Base-by-base conservation (phyloP, 2,797 vertebrate species). In the Falco rusticolus region DNA sequence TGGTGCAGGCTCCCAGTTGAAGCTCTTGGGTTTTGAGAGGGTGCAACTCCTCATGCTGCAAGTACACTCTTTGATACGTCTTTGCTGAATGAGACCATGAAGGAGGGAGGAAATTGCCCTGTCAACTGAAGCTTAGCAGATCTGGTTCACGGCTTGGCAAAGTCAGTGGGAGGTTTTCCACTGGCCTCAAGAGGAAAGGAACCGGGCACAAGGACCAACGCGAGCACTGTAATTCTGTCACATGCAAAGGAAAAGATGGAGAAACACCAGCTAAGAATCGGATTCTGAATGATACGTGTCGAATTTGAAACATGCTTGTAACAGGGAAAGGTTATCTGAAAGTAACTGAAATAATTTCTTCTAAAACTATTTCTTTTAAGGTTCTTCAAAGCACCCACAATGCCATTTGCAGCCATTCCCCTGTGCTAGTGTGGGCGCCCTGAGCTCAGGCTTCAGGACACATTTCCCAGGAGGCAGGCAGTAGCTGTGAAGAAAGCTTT, bases 401-500 rank as follows among this genome's bases (percentile, higher is more conserved):
- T 43, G 50, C 9, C 28, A 7, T 50, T 57, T 57, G 29, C 34
- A 60, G 37, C 19, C 33, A 4, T 60, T 77, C 4, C 26, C 9
- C 18, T 6, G 1, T 21, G 28, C 24, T 47, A 14, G 11, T 1
- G 1, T 1, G 1, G 3, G 14, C 14, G 25, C 9, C 50, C 28
- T 39, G 59, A 14, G 61, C 63, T 76, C 65, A 37, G 14, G 54
- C 19, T 59, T 53, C n/a, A 33, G 26, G 12, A 5, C 0, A 0
- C 3, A 2, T 45, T 70, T 92, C 47, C 33, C 25, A 33, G 16
- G 34, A 65, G 48, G 43, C 56, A 77, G 26, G 15, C 1, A 0
- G 33, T n/a, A 13, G 47, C 29, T 29, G 8, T 13, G 34, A 29
- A 71, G 60, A 25, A 47, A 24, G 18, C 31, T 96, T 89, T 56